Percentiles rank a stretch among this genome's conserved stretches.
These are phyloP conservation scores for Capitulum mitella DNA, from an alignment of 2,888 invertebrate genomes.

Conservation along the genomic window DNA sequence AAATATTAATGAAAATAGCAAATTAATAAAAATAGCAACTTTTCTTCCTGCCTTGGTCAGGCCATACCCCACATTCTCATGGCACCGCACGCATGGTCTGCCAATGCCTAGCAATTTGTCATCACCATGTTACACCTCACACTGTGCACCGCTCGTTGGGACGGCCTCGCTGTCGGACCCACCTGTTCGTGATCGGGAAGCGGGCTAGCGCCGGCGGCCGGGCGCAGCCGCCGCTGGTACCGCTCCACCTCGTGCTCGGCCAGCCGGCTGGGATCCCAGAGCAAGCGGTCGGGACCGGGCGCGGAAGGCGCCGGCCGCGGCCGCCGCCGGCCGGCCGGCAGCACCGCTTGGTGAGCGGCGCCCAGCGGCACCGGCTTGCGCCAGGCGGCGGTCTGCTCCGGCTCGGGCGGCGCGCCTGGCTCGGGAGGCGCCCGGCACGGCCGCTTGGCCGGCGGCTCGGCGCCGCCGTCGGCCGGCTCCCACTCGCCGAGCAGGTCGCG, in stretches of 20 bases:
- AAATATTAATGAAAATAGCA: too few relatives aligned
- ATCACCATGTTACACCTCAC: too few relatives aligned
- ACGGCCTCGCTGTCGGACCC: too few relatives aligned
- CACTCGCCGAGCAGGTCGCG: slow-evolving; percentile 20
- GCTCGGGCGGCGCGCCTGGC: neutral
- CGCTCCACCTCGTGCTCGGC: slow-evolving; percentile 66
- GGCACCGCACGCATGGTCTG: too few relatives aligned
- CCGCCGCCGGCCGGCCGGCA: slow-evolving; percentile 81
- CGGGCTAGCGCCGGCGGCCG: slow-evolving; percentile 51
- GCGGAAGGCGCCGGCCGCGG: slow-evolving; percentile 83
- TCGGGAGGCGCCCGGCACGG: neutral
- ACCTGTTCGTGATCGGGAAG: slow-evolving; percentile 56
- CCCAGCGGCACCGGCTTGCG: slow-evolving; percentile 92
- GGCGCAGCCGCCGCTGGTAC: slow-evolving; percentile 56
- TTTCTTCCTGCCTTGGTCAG: too few relatives aligned
- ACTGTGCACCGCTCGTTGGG: too few relatives aligned
- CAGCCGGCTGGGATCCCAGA: slow-evolving; percentile 82
- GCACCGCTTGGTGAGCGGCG: slow-evolving; percentile 82
- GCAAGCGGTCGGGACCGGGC: slow-evolving; percentile 87
- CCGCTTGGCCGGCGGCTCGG: neutral
- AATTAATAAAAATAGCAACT: too few relatives aligned
- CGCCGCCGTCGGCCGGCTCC: neutral
- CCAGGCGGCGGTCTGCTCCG: slow-evolving; percentile 47
- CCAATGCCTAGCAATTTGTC: too few relatives aligned
- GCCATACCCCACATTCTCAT: too few relatives aligned